Evolutionary conservation across 2,113 vertebrate genomes (phyloP).

Genomic region (Prochilodus magdalenae): DNA sequence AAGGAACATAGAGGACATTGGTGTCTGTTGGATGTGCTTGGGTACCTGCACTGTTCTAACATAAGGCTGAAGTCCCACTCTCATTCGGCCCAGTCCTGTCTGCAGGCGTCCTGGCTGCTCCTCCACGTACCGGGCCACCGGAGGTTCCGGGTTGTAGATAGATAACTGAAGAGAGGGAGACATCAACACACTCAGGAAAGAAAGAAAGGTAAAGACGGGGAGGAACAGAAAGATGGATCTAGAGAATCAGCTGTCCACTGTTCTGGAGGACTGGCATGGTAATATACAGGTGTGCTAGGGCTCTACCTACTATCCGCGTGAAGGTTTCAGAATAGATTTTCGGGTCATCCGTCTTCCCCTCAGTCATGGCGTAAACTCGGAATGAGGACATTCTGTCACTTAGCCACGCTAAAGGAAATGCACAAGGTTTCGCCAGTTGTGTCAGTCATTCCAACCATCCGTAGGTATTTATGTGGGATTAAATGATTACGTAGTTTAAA

Average conservation of each 20-base stretch:
- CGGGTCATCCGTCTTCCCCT: constrained; percentile 61
- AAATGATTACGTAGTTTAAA: no score
- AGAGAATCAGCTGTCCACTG: not conserved
- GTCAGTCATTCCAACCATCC: no score
- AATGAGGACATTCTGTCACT: constrained; percentile 68
- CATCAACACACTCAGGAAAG: no score
- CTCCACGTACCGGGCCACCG: constrained; percentile 67
- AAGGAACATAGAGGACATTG: no score
- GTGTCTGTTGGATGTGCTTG: not conserved
- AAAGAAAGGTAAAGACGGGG: not conserved
- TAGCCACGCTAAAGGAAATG: no score
- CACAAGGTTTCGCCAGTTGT: no score
- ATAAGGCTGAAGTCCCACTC: constrained; percentile 61
- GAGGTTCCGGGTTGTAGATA: constrained; percentile 73
- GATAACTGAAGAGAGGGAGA: constrained; percentile 71
- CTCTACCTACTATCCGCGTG: no score
- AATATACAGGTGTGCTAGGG: constrained; percentile 56
- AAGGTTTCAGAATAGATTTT: no score
- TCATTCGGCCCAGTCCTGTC: constrained; percentile 64
- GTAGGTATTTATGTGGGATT: no score
- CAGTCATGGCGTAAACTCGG: constrained; percentile 66
- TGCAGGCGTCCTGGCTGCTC: constrained; percentile 79
- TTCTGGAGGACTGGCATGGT: not conserved
- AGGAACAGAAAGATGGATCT: not conserved
- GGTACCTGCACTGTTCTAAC: constrained; percentile 77